These are phyloP conservation scores for Tenebrio molitor DNA, from an alignment of 1,140 invertebrate genomes.

Conservation along the genomic window DNA sequence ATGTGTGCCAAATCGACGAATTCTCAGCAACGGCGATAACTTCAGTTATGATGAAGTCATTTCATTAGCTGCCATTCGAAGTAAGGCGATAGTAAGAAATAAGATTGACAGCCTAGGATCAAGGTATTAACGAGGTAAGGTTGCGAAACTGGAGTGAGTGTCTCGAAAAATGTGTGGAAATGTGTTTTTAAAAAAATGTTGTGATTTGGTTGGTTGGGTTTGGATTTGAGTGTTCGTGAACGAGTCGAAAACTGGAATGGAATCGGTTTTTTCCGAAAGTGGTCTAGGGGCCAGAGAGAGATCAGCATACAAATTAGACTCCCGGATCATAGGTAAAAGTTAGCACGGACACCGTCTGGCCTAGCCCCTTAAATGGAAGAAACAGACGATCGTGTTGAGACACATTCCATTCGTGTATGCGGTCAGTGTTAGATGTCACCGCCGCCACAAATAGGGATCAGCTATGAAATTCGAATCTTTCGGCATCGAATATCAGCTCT, in stretches of 20 bases:
- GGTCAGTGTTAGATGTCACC: conserved; percentile 55
- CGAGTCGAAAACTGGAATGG: too few relatives aligned
- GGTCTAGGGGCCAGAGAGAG: not conserved
- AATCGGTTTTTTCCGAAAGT: not conserved
- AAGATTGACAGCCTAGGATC: too few relatives aligned
- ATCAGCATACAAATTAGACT: conserved; percentile 13
- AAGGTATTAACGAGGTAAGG: too few relatives aligned
- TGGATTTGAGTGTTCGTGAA: too few relatives aligned
- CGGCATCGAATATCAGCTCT: conserved; percentile 49
- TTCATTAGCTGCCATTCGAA: too few relatives aligned
- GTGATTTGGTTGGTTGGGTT: too few relatives aligned
- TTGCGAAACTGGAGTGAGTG: too few relatives aligned
- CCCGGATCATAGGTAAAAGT: conserved; percentile 12
- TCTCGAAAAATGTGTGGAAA: too few relatives aligned
- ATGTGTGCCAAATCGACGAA: not conserved
- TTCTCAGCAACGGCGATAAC: not conserved
- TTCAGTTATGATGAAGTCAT: not conserved
- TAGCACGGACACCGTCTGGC: conserved; percentile 17
- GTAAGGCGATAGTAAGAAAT: too few relatives aligned
- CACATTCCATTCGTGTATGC: conserved; percentile 54
- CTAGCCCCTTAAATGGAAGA: conserved; percentile 51
- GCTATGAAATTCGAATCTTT: conserved; percentile 52
- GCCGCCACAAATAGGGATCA: conserved; percentile 50
- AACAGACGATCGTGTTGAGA: conserved; percentile 47
- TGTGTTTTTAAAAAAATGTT: too few relatives aligned